Conservation (phyloP, 2,113 vertebrate genomes). For the Serilophus lunatus region DNA sequence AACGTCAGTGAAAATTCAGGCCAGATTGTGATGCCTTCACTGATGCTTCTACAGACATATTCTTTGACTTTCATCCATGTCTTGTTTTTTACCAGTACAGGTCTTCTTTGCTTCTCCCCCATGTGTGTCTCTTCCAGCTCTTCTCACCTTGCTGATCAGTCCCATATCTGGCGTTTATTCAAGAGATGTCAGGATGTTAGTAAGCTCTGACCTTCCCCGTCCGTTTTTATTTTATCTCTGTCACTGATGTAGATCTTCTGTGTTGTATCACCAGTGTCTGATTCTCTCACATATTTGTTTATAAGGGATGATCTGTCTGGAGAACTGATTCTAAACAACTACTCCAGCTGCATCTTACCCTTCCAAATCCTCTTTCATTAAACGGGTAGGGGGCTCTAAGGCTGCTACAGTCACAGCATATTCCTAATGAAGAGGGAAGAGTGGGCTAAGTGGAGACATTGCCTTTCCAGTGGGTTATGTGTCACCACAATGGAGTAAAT, state of each 20-base stretch:
- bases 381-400: not conserved
- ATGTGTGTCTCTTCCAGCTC: fast-evolving
- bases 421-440: not conserved
- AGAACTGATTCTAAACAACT: not conserved
- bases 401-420: not conserved
- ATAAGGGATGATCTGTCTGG: not conserved
- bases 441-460: not conserved
- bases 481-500: not conserved
- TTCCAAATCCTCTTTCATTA: not conserved
- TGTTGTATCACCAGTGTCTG: not conserved
- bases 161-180: not conserved
- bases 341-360: not conserved
- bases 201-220: not conserved
- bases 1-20: not conserved
- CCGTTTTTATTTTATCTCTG: not conserved
- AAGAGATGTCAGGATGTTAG: not conserved
- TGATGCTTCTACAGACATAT: not conserved
- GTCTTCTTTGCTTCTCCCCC: not conserved
- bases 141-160: not conserved
- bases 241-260: not conserved
- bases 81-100: not conserved
- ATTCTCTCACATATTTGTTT: not conserved
- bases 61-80: not conserved
- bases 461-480: not conserved
- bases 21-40: not conserved